phyloP scores from a whole-genome alignment of 2,888 invertebrate species.

The Euzetes globulus region DNA sequence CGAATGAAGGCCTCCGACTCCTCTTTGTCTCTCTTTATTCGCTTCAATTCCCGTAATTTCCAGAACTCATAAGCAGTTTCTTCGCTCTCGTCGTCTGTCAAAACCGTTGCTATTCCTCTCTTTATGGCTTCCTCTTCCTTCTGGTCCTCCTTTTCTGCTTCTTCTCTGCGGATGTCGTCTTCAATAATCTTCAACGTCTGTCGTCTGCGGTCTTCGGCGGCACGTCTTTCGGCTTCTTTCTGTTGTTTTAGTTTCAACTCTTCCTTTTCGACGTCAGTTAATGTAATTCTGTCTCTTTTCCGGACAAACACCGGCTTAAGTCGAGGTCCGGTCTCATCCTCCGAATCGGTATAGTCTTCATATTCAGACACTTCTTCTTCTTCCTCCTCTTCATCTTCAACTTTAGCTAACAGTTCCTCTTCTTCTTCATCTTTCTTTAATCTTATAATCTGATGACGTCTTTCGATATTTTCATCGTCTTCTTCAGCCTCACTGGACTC shows the following conservation, averaged over 20 bases:
- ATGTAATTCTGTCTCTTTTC: conserved; percentile 78
- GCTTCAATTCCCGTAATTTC: conserved; percentile 92
- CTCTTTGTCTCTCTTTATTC: conserved; percentile 92
- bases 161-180: conserved; percentile 44
- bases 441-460: conserved; percentile 44
- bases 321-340: conserved; percentile 59
- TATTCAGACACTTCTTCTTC: conserved; percentile 54
- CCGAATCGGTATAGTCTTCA: conserved; percentile 63
- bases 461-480: conserved; percentile 41
- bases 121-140: conserved; percentile 64
- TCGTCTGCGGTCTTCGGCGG: conserved; percentile 50
- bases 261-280: conserved; percentile 87
- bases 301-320: conserved; percentile 86
- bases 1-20: conserved; percentile 82
- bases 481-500: conserved; percentile 43
- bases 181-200: conserved; percentile 47
- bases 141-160: conserved; percentile 47
- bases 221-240: conserved; percentile 69
- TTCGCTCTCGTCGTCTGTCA: conserved; percentile 90
- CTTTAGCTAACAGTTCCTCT: conserved; percentile 59
- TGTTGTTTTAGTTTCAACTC: conserved; percentile 58
- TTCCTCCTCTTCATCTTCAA: conserved; percentile 45
- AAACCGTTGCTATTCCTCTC: conserved; percentile 63
- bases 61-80: conserved; percentile 95
- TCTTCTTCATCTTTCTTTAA: conserved; percentile 47